Evolutionary conservation across 2,797 vertebrate species (phyloP), one percentile per base, ranked within the genome.

Genomic region (Coregonus sp.): DNA sequence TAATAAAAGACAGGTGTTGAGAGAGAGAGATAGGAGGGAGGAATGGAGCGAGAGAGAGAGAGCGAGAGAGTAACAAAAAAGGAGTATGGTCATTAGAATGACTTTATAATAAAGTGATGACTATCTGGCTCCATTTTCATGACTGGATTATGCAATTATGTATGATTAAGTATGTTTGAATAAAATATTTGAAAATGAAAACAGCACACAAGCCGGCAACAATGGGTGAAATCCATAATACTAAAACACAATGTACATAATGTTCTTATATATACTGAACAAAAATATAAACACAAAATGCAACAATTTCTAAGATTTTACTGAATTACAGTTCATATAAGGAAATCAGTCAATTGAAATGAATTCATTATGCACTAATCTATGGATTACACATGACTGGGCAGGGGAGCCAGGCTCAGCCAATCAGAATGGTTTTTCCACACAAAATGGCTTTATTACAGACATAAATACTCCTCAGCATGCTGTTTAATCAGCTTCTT

Each of bases 1-100:
- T 91, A 92, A 92, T 89, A 70, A 31, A 84, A 90, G 83, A 87
- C 90, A 92, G 87, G 86, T 89, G 89, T 66, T 35, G 20, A 73
- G 75, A 61, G 16, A 54, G 71, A 75, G 72, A 2, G 3, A 69
- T 1, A 18, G n/a, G 40, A 4, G 47, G 3, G 66, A 25, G 14
- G 50, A 14, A 35, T 5, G 67, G 18, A n/a, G 37, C 16, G 68
- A n/a, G 37, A 29, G 68, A 31, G 71, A n/a, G 5, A 56, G 25
- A 25, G 1, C 25, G 25, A 25, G 70, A 31, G 71, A 84, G 63
- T 29, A 15, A 15, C 63, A 31, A 71, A 35, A n/a, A 51, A 67
- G 54, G 29, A 65, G 74, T 29, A 81, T 16, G 35, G 50, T 71
- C 4, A 52, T 3, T 70, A 80, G 29, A 67, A 67, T 29, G 29